Evolutionary conservation across 1,140 invertebrate species (phyloP).

Genomic region (Eriosoma lanigerum): DNA sequence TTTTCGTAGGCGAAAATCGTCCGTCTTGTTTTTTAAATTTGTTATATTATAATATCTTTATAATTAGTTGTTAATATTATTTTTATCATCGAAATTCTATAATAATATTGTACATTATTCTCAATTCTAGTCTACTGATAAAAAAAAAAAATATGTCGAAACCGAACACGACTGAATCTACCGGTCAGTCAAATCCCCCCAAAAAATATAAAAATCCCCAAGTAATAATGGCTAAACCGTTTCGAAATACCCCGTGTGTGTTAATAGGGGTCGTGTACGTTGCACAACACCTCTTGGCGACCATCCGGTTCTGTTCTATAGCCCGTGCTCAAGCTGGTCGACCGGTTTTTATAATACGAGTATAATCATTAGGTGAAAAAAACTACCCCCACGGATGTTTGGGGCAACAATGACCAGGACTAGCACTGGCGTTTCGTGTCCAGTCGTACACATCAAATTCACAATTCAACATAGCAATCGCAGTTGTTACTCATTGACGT

Average conservation of each 20-base stretch:
- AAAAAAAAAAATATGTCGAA: background rate
- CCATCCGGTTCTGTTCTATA: constrained; percentile 26
- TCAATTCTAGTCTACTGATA: background rate
- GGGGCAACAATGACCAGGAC: constrained; percentile 1
- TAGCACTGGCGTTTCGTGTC: background rate
- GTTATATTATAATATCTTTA: no score
- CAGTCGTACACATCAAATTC: constrained; percentile 38
- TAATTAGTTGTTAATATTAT: background rate
- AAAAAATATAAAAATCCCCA: constrained; percentile 27
- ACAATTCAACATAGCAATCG: constrained; percentile 11
- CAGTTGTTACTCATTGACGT: background rate
- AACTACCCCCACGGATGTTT: constrained; percentile 20
- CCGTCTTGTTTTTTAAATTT: background rate
- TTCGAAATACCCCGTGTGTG: constrained; percentile 30
- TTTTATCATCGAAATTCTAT: background rate
- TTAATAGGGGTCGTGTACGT: constrained; percentile 43
- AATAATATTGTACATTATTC: no score
- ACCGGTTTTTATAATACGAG: constrained; percentile 4
- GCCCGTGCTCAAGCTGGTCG: constrained; percentile 43
- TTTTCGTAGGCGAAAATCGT: background rate
- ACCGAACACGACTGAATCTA: no score
- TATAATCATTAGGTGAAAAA: constrained; percentile 28
- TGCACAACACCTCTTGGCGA: constrained; percentile 35
- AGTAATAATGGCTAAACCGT: background rate
- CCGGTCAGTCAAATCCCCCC: background rate